These are phyloP conservation scores for Proterorhinus semilunaris DNA, from an alignment of 2,113 vertebrate species.

Conservation along the genomic window DNA sequence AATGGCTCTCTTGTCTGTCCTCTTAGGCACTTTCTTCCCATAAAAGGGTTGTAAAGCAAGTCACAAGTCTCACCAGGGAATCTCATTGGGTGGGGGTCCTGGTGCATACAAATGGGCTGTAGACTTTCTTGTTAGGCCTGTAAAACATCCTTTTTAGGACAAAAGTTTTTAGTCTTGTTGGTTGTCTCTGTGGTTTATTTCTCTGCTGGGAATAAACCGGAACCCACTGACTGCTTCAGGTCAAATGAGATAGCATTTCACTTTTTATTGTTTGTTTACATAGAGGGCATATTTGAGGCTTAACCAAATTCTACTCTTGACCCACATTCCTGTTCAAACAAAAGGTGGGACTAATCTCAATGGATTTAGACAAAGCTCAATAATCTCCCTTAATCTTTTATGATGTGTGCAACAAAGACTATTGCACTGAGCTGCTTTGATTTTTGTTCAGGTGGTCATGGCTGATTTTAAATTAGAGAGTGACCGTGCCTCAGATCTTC, in stretches of 20 bases:
- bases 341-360: conserved; percentile 10
- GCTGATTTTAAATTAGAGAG: background rate
- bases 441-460: conserved; percentile 42
- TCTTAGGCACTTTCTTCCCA: background rate
- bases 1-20: background rate
- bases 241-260: background rate
- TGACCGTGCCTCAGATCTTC: conserved; percentile 23
- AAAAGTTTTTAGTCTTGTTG: background rate
- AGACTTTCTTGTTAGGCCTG: background rate
- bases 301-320: background rate
- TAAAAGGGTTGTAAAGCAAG: conserved; percentile 24
- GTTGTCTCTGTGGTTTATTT: background rate
- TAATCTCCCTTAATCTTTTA: conserved; percentile 26
- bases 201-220: conserved; percentile 58
- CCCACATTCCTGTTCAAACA: background rate
- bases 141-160: background rate
- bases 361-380: background rate
- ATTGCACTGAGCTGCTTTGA: conserved; percentile 19
- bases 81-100: conserved; percentile 6
- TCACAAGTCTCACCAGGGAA: conserved; percentile 16
- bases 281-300: background rate
- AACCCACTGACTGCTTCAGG: conserved; percentile 53
- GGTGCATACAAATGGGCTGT: conserved; percentile 21
- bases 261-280: background rate
- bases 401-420: conserved; percentile 1